A percentile compares a stretch with the other conserved stretches of the same genome.
Conservation (phyloP, 2,888 invertebrate species). For the Epinotia ramella region DNA sequence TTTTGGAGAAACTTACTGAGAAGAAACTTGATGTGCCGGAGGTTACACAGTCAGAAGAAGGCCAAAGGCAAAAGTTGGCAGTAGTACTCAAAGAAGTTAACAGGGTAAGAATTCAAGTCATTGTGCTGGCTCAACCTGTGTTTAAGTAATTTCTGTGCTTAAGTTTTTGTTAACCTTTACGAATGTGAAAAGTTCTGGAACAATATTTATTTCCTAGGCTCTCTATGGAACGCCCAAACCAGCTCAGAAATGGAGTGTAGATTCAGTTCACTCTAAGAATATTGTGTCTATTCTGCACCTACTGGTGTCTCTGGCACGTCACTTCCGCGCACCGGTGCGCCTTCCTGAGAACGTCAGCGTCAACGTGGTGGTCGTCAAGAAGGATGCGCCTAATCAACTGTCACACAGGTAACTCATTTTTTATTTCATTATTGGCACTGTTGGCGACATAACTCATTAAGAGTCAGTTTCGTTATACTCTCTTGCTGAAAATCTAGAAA, state of each 20-base stretch:
- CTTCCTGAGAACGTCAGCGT: constrained; percentile 98
- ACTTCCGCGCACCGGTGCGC: constrained; percentile 97
- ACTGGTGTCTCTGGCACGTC: constrained; percentile 95
- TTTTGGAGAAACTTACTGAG: constrained; percentile 93
- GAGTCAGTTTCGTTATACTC: too few species aligned
- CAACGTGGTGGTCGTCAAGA: constrained; percentile 96
- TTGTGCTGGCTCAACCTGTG: neutral
- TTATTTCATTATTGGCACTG: neutral
- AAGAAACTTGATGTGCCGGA: constrained; percentile 98
- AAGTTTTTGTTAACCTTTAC: neutral
- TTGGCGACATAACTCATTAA: neutral
- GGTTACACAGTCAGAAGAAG: constrained; percentile 99
- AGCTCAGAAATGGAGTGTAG: constrained; percentile 98
- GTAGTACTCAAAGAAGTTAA: constrained; percentile 96
- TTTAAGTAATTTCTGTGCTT: too few species aligned
- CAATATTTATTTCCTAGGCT: constrained; percentile 74
- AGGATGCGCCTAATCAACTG: constrained; percentile 87
- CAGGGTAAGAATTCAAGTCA: constrained; percentile 81
- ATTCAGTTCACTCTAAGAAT: constrained; percentile 98
- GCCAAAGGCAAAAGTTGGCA: constrained; percentile 97
- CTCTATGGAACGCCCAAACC: constrained; percentile 90
- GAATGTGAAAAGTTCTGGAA: neutral
- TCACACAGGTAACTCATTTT: constrained; percentile 83
- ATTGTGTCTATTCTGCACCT: constrained; percentile 98
- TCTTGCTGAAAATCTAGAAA: too few species aligned